Evolutionary conservation across 2,888 invertebrate species (phyloP).

Genomic region (Megamerina dolium): DNA sequence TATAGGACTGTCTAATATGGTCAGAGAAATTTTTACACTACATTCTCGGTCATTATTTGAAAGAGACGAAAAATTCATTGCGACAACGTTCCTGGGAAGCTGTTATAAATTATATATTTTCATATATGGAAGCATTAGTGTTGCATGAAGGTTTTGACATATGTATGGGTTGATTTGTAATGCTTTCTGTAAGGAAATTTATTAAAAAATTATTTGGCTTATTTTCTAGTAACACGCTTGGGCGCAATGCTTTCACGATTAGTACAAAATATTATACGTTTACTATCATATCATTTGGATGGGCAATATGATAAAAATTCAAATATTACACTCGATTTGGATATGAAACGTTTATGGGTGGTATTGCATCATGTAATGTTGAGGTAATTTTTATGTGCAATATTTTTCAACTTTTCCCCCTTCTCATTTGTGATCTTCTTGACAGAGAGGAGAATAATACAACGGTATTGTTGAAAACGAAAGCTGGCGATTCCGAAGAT

Average conservation of each 20-base stretch:
- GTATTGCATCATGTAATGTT: constrained; percentile 73
- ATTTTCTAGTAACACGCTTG: constrained; percentile 11
- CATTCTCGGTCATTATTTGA: constrained; percentile 60
- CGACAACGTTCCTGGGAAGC: constrained; percentile 53
- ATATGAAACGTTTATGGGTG: constrained; percentile 74
- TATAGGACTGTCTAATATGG: constrained; percentile 65
- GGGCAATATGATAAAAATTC: constrained; percentile 54
- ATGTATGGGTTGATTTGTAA: constrained; percentile 38
- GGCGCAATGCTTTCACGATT: constrained; percentile 17
- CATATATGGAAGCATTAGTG: constrained; percentile 52
- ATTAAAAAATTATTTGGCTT: not conserved
- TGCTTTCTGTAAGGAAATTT: not conserved
- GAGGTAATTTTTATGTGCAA: too few species aligned
- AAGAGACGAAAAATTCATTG: constrained; percentile 43
- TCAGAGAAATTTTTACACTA: constrained; percentile 71
- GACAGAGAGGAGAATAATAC: constrained; percentile 59
- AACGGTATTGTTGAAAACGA: constrained; percentile 8
- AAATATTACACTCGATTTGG: constrained; percentile 60
- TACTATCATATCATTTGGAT: constrained; percentile 66
- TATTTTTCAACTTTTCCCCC: too few species aligned
- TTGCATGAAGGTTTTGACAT: constrained; percentile 53
- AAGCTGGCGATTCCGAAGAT: constrained; percentile 37
- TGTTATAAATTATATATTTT: constrained; percentile 47
- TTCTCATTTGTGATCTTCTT: too few species aligned
- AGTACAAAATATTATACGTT: constrained; percentile 21